Conservation (phyloP, 2,888 invertebrate genomes). For the Apodemia duryi region DNA sequence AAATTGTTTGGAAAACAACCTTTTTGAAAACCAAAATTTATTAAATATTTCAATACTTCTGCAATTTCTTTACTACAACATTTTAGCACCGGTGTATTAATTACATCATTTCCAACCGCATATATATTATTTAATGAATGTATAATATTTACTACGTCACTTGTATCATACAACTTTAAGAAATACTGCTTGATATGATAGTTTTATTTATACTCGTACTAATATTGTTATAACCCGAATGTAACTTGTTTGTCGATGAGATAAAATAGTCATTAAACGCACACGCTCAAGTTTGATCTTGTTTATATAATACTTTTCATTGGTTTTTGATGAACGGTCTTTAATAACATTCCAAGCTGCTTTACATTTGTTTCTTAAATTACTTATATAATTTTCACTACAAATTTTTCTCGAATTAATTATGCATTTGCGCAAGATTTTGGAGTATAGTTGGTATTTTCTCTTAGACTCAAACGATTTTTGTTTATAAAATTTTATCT, state of each 20-base stretch:
- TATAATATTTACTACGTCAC: neutral
- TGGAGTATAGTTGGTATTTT: no score
- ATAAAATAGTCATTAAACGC: neutral
- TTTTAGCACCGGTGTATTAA: no score
- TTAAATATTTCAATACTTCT: no score
- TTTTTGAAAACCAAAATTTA: no score
- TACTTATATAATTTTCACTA: neutral
- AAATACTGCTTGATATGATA: neutral
- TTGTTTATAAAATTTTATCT: neutral
- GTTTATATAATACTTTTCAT: neutral
- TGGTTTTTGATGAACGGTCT: neutral
- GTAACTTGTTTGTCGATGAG: neutral
- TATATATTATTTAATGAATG: neutral
- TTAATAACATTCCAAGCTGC: constrained; percentile 1
- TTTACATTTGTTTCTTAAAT: neutral
- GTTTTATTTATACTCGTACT: neutral
- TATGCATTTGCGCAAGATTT: no score
- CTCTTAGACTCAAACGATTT: neutral
- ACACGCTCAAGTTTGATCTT: neutral
- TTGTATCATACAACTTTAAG: neutral
- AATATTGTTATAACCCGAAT: neutral
- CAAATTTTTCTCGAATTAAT: no score
- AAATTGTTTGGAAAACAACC: no score
- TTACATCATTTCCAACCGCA: no score
- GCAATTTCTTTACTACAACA: no score